Conservation (phyloP, 2,888 invertebrate genomes). For the Apamea crenata region DNA sequence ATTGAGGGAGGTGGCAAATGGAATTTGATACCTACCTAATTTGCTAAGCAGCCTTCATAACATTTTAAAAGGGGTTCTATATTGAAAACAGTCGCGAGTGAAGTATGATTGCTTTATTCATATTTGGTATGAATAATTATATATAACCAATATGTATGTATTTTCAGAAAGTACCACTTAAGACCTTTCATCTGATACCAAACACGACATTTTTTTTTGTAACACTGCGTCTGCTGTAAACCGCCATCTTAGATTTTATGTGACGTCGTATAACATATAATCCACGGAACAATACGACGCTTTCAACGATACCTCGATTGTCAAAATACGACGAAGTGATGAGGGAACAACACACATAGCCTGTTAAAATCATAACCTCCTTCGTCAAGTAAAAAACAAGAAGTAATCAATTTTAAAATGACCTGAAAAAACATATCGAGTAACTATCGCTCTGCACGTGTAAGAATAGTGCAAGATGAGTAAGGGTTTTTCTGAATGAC, state of each 20-base stretch:
- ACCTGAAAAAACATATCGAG: slow-evolving; percentile 45
- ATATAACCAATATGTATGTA: not conserved
- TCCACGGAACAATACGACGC: not conserved
- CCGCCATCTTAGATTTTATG: not conserved
- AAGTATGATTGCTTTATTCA: not conserved
- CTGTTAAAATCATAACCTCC: not conserved
- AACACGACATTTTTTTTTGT: not conserved
- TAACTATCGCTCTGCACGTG: slow-evolving; percentile 38
- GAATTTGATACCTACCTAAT: no score
- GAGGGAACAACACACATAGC: not conserved
- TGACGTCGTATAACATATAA: not conserved
- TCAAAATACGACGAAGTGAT: not conserved
- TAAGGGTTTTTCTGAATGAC: not conserved
- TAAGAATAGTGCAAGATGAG: not conserved
- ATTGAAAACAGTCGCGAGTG: not conserved
- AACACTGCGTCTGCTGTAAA: not conserved
- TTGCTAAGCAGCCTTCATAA: no score
- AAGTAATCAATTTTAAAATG: slow-evolving; percentile 40
- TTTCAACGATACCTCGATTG: not conserved
- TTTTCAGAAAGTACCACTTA: not conserved
- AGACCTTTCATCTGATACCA: not conserved
- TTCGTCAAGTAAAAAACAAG: slow-evolving; percentile 18
- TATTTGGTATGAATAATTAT: not conserved
- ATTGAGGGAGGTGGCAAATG: no score
- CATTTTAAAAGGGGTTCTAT: not conserved